These are phyloP conservation scores for Pangasius larnaudii DNA, from an alignment of 2,797 vertebrate genomes.

Conservation along the genomic window DNA sequence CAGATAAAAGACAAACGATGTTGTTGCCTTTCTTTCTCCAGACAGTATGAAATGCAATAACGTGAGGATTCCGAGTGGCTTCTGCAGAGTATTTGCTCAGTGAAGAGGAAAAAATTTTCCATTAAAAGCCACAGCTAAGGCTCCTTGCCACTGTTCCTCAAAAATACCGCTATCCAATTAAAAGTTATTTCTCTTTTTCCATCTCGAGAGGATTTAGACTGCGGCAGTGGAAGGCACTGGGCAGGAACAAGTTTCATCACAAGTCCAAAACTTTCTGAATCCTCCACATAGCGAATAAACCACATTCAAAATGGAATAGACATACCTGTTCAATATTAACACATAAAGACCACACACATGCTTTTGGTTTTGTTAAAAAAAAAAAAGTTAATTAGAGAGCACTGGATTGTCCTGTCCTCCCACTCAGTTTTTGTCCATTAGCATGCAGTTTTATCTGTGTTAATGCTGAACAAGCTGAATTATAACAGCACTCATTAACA, in stretches of 20 bases:
- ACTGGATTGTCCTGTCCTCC: slow-evolving; percentile 61
- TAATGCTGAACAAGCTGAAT: slow-evolving; percentile 77
- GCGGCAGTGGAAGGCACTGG: slow-evolving; percentile 51
- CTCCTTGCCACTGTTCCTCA: slow-evolving; percentile 47
- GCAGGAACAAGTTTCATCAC: slow-evolving; percentile 42
- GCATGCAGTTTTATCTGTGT: slow-evolving; percentile 67
- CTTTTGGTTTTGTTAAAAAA: neutral
- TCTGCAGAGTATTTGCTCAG: slow-evolving; percentile 69
- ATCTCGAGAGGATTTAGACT: slow-evolving; percentile 54
- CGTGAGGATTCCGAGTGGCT: slow-evolving; percentile 63
- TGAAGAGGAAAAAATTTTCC: slow-evolving; percentile 72
- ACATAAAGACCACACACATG: slow-evolving; percentile 33
- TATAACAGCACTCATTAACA: slow-evolving; percentile 72
- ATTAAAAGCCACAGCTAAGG: slow-evolving; percentile 66
- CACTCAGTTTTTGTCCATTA: slow-evolving; percentile 44
- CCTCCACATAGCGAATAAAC: slow-evolving; percentile 53
- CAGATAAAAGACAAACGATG: slow-evolving; percentile 30
- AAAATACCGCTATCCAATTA: slow-evolving; percentile 67
- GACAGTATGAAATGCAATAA: slow-evolving; percentile 69
- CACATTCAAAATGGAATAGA: slow-evolving; percentile 47
- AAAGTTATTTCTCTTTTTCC: slow-evolving; percentile 64
- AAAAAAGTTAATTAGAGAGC: slow-evolving; percentile 72
- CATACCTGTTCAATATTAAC: slow-evolving; percentile 10
- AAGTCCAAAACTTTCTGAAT: slow-evolving; percentile 36
- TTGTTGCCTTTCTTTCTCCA: slow-evolving; percentile 57